Base-by-base conservation (phyloP, 2,888 invertebrate genomes). In the Acanthococcus lagerstroemiae region DNA sequence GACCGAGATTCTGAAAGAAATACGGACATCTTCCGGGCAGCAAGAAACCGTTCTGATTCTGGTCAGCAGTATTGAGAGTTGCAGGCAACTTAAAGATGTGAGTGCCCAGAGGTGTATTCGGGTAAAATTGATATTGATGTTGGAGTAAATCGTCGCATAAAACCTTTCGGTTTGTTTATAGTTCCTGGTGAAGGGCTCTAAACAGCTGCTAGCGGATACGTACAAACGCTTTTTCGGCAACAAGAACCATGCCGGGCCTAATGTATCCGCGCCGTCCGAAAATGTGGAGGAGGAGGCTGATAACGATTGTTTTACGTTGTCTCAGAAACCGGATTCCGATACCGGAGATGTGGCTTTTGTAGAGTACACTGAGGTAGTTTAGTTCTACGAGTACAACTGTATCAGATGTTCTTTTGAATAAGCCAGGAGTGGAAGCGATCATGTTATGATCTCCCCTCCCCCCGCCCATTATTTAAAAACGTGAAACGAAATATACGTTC, bases 31-130 rank as follows among this genome's bases (percentile, higher is more conserved):
- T 74, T 83, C 85, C 67, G 69, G 67, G 48, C 65, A 70, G n/a
- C 58, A 68, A 46, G 82, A 83, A 4, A 87, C 87, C 77, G 86
- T 94, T 67, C 78, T 95, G 61, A 84, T 95, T 70, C 81, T 94
- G 1, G 92, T 92, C 66, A 84, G 89, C 73, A 91, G 95, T 78
- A 83, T 84, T 52, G 83, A 82, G 73, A 90, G 90, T 6, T 91
- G 93, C 75, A 82, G 80, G 71, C 94, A 94, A 74, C 76, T 95
- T 21, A 87, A 87, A 73, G 73, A 76, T 70, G 75, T 76, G 67
- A 65, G 60, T 54, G n/a, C 9, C 22, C n/a, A 17, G 17, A 55
- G 54, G 30, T 22, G 1, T 15, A 12, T 55, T 55, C n/a, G n/a
- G n/a, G n/a, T n/a, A n/a, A n/a, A n/a, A n/a, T n/a, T n/a, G n/a